A percentile compares a stretch with the other conserved stretches of the same genome.
Conservation (phyloP, 2,113 vertebrate species). For the Aplodontia rufa region DNA sequence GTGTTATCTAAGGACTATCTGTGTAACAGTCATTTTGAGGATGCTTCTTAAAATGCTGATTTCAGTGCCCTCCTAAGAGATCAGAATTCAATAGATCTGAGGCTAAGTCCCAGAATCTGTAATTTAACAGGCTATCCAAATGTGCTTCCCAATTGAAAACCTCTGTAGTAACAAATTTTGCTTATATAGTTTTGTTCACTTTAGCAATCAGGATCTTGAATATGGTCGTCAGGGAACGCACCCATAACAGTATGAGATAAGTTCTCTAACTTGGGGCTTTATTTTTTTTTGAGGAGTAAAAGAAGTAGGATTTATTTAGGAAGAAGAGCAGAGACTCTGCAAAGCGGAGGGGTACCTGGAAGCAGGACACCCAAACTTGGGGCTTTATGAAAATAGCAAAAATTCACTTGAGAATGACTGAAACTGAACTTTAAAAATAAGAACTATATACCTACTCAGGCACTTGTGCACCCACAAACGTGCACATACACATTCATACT, state of each 20-base stretch:
- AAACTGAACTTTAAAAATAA: slow-evolving; percentile 6
- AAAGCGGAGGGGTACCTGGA: too few species aligned
- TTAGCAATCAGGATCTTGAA: neutral
- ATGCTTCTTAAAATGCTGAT: slow-evolving; percentile 27
- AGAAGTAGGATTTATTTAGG: too few species aligned
- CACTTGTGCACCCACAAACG: neutral
- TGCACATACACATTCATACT: neutral
- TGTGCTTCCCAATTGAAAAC: slow-evolving; percentile 10
- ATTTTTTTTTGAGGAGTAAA: too few species aligned
- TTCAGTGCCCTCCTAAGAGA: neutral
- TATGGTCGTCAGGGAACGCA: neutral
- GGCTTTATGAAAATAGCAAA: slow-evolving; percentile 9
- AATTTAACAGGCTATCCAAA: neutral
- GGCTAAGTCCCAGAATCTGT: neutral
- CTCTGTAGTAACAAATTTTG: neutral
- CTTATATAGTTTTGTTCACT: neutral
- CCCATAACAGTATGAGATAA: neutral
- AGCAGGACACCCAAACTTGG: too few species aligned
- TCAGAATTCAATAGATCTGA: slow-evolving; percentile 11
- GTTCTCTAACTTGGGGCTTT: neutral
- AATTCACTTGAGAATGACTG: neutral
- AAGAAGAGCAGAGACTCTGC: too few species aligned
- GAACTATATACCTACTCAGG: neutral
- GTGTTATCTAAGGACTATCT: neutral
- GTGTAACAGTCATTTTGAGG: neutral